Conservation (phyloP, 2,888 invertebrate species). For the Elmis aenea region DNA sequence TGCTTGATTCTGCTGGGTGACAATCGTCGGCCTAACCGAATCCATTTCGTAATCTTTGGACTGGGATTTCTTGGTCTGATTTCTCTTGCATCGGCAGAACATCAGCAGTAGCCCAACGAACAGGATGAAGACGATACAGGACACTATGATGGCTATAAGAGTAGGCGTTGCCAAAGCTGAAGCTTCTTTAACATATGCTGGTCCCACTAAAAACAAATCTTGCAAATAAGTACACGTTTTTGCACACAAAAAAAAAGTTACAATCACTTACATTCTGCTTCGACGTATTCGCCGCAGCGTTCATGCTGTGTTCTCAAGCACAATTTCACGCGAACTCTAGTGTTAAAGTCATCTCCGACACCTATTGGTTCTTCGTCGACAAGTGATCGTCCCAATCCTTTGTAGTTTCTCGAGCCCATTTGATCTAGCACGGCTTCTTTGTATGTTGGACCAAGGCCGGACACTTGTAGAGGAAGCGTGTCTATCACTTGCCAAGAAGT, state of each 20-base stretch:
- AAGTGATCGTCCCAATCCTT: slow-evolving; percentile 50
- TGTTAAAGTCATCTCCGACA: slow-evolving; percentile 58
- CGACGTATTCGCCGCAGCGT: slow-evolving; percentile 77
- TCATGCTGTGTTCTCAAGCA: slow-evolving; percentile 77
- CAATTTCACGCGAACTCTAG: slow-evolving; percentile 71
- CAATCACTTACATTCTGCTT: slow-evolving; percentile 73
- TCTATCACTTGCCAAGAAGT: slow-evolving; percentile 68
- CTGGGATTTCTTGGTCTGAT: slow-evolving; percentile 75
- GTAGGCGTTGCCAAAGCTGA: slow-evolving; percentile 73
- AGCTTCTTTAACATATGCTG: slow-evolving; percentile 75
- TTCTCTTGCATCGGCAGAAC: slow-evolving; percentile 80
- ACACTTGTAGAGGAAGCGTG: slow-evolving; percentile 65
- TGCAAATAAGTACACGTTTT: not conserved
- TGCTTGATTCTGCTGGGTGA: slow-evolving; percentile 80
- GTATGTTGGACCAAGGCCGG: slow-evolving; percentile 64
- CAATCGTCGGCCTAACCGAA: slow-evolving; percentile 77
- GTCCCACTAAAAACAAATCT: slow-evolving; percentile 59
- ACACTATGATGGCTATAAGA: slow-evolving; percentile 71
- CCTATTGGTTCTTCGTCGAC: slow-evolving; percentile 55
- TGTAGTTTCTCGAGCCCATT: slow-evolving; percentile 48
- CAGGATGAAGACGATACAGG: slow-evolving; percentile 73
- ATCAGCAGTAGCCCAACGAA: slow-evolving; percentile 72
- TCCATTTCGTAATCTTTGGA: slow-evolving; percentile 91
- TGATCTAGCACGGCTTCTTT: slow-evolving; percentile 67
- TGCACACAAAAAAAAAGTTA: slow-evolving; percentile 1